Base-by-base conservation (phyloP, 2,888 invertebrate species). In the Altica lythri region DNA sequence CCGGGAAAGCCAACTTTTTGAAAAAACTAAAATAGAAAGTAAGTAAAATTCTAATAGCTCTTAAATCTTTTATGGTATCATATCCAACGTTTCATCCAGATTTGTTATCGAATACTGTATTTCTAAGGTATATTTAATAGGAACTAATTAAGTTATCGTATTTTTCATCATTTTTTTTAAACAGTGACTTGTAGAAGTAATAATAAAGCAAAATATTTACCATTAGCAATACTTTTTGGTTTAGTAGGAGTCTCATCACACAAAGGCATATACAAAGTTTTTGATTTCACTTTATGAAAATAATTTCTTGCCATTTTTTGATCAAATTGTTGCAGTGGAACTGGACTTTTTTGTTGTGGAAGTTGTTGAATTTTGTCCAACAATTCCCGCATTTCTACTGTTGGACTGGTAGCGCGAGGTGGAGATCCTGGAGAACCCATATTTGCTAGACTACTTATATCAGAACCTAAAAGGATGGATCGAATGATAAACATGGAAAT, bases 361-460 rank as follows among this genome's bases (percentile, higher is more conserved):
- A 79, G 80, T 72, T 88, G 85, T 62, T 86, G 84, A 55, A 90
- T 86, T 75, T 86, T 86, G 66, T 86, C 84, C 50, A 89, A 80
- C 17, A 90, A 81, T 65, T 90, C 89, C 44, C 84, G 81, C 59
- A 89, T 85, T 69, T 87, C 86, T 61, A 85, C 81, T 8, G 89
- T 90, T 3, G 91, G 91, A 69, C 89, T 90, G n/a, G 90, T 91
- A 2, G 90, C 88, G 64, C 86, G 83, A 0, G 90, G 90, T 0
- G 91, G 90, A 0, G 91, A 90, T 62, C 83, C 83, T 18, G 85
- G 85, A 4, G 86, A 85, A 40, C 84, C 85, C 54, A 82, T 72
- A 68, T 86, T 86, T 4, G 84, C 83, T 63, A 86, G 74, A 72
- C 86, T 86, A 68, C 86, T 86, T 52, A 86, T 83, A 66, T 85